phyloP scores from a whole-genome alignment of 1,140 invertebrate species.

The Drosophila orosa region DNA sequence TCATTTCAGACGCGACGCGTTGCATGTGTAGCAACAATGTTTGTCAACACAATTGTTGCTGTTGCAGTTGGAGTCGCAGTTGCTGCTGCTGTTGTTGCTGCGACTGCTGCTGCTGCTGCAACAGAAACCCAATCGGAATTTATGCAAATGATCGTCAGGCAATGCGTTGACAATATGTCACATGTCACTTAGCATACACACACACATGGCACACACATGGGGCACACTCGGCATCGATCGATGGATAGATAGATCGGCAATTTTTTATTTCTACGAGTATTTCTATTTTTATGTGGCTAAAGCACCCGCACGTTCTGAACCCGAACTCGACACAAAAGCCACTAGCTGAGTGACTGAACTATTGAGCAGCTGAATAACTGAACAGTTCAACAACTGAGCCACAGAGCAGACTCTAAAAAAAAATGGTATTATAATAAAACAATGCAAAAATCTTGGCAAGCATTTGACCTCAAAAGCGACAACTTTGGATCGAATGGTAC shows the following conservation, averaged over 20 bases:
- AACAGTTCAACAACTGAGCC: constrained; percentile 23
- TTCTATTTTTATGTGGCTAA: constrained; percentile 48
- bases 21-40: constrained; percentile 82
- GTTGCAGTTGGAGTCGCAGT: constrained; percentile 14
- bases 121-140: constrained; percentile 69
- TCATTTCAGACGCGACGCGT: constrained; percentile 49
- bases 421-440: constrained; percentile 12
- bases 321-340: constrained; percentile 55
- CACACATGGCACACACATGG: constrained; percentile 18
- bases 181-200: constrained; percentile 73
- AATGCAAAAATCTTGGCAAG: constrained; percentile 46
- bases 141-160: constrained; percentile 78
- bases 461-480: constrained; percentile 56
- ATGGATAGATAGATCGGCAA: constrained; percentile 48
- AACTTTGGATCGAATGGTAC: constrained; percentile 34
- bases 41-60: constrained; percentile 76
- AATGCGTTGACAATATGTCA: constrained; percentile 83
- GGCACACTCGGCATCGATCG: constrained; percentile 37
- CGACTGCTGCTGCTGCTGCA: constrained; percentile 31
- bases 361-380: constrained; percentile 15
- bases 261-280: constrained; percentile 37
- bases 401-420: constrained; percentile 4
- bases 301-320: constrained; percentile 75
- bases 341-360: constrained; percentile 18
- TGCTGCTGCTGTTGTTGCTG: constrained; percentile 9